phyloP scores from a whole-genome alignment of 2,888 invertebrate genomes.

The Drosophila atroscutellata region DNA sequence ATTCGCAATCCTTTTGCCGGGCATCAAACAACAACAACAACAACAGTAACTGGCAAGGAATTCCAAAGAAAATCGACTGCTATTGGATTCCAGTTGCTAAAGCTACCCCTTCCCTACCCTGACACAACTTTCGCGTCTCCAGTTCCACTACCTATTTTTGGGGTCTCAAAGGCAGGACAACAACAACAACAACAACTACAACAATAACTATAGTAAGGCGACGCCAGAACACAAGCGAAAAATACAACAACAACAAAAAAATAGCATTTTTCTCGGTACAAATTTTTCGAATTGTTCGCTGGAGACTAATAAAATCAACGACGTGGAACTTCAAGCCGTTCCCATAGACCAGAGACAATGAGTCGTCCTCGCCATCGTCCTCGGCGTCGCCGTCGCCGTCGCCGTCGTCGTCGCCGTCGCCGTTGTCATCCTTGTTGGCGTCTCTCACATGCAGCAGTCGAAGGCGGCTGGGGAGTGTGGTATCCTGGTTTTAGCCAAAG shows the following conservation, averaged over 20 bases:
- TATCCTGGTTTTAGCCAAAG: slow-evolving; percentile 5
- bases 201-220: slow-evolving; percentile 51
- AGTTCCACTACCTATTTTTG: slow-evolving; percentile 31
- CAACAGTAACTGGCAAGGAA: slow-evolving; percentile 54
- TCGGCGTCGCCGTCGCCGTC: slow-evolving; percentile 47
- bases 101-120: slow-evolving; percentile 8
- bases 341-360: slow-evolving; percentile 79
- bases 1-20: slow-evolving; percentile 77
- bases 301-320: slow-evolving; percentile 85
- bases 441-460: slow-evolving; percentile 42
- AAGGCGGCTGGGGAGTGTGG: not conserved
- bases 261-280: slow-evolving; percentile 73
- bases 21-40: slow-evolving; percentile 28
- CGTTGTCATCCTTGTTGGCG: slow-evolving; percentile 31
- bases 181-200: slow-evolving; percentile 24
- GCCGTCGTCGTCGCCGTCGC: slow-evolving; percentile 40
- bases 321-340: slow-evolving; percentile 84
- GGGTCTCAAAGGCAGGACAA: slow-evolving; percentile 42
- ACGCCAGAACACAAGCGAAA: slow-evolving; percentile 32
- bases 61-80: slow-evolving; percentile 80
- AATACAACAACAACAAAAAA: slow-evolving; percentile 35
- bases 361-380: slow-evolving; percentile 54
- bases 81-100: slow-evolving; percentile 70
- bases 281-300: slow-evolving; percentile 85
- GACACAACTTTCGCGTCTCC: slow-evolving; percentile 36